Base-by-base conservation (phyloP, 2,113 vertebrate species). In the Xenopus laevis region DNA sequence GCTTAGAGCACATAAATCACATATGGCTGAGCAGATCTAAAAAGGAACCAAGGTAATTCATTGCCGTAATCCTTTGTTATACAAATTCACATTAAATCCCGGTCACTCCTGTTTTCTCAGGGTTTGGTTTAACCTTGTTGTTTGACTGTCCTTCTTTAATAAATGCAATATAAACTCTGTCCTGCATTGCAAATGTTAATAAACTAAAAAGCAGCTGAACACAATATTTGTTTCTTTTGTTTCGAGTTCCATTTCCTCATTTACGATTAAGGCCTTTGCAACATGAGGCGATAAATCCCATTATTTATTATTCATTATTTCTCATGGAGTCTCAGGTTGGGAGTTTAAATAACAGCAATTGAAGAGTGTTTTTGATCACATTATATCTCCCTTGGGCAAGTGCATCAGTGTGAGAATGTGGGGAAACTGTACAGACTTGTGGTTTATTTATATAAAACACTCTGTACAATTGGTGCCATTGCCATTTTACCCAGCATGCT, bases 1-100 rank as follows among this genome's bases (percentile, higher is more conserved):
- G 74, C 74, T 76, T 76, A 76, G 59, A 59, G 46, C 55, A 59
- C 67, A 76, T 70, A 76, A 76, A 76, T 76, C 74, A 70, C 60
- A 64, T 69, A 70, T 55, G 74, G 67, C 74, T 76, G 50, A 70
- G 18, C 59, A 63, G 70, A 76, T 70, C 66, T 62, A 76, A 61
- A 27, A 57, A 70, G 66, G 59, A 70, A 55, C 66, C 40, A 47
- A 76, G 66, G 66, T 76, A 66, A 70, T 76, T 63, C 67, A 64
- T 57, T 44, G 60, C 74, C 60, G 16, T 76, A 76, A 76, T 76
- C 74, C 74, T 70, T 64, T 55, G 59, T 70, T 70, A 76, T 76
- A 70, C 57, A 18, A 57, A 76, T 66, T 70, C 67, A 64, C 74
- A 69, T 76, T 76, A 76, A 69, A 70, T 76, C 60, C 60, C 60